Percentiles rank a stretch among this genome's conserved stretches.
phyloP scores from a whole-genome alignment of 1,140 invertebrate genomes.

The Goniozus legneri region DNA sequence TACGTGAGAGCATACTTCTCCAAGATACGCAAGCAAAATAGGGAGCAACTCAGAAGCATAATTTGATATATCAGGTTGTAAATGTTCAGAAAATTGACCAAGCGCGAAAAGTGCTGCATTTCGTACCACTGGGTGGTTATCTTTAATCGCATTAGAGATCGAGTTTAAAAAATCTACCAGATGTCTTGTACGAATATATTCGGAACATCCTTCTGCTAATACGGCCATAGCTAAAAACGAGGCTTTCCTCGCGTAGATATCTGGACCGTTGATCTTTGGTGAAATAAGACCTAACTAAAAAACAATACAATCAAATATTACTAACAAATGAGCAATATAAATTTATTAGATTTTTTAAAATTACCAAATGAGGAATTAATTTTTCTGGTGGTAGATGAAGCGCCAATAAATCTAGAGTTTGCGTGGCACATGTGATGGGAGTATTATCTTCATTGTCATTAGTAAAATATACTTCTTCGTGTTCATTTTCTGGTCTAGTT shows the following conservation, averaged over 20 bases:
- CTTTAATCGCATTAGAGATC: slow-evolving; percentile 68
- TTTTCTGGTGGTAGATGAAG: slow-evolving; percentile 75
- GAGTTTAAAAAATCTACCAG: slow-evolving; percentile 67
- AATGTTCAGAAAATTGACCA: slow-evolving; percentile 78
- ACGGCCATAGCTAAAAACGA: slow-evolving; percentile 72
- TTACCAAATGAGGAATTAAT: slow-evolving; percentile 67
- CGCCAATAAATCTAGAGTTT: slow-evolving; percentile 74
- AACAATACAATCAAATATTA: slow-evolving; percentile 14
- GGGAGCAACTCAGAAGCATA: slow-evolving; percentile 71
- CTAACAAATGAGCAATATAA: slow-evolving; percentile 1
- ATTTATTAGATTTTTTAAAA: neutral
- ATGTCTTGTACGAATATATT: slow-evolving; percentile 71
- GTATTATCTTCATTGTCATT: slow-evolving; percentile 60
- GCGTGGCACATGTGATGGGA: slow-evolving; percentile 64
- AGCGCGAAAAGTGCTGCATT: slow-evolving; percentile 77
- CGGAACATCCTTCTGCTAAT: slow-evolving; percentile 76
- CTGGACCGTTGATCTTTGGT: slow-evolving; percentile 57
- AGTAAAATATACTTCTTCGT: slow-evolving; percentile 62
- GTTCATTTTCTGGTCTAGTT: slow-evolving; percentile 56
- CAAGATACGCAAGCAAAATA: slow-evolving; percentile 69
- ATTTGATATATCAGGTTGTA: slow-evolving; percentile 72
- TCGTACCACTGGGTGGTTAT: slow-evolving; percentile 61
- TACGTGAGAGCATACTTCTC: slow-evolving; percentile 58
- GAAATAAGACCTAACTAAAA: slow-evolving; percentile 61
- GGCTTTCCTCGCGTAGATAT: slow-evolving; percentile 64